phyloP scores from a whole-genome alignment of 2,113 vertebrate genomes.

The Passerina amoena region DNA sequence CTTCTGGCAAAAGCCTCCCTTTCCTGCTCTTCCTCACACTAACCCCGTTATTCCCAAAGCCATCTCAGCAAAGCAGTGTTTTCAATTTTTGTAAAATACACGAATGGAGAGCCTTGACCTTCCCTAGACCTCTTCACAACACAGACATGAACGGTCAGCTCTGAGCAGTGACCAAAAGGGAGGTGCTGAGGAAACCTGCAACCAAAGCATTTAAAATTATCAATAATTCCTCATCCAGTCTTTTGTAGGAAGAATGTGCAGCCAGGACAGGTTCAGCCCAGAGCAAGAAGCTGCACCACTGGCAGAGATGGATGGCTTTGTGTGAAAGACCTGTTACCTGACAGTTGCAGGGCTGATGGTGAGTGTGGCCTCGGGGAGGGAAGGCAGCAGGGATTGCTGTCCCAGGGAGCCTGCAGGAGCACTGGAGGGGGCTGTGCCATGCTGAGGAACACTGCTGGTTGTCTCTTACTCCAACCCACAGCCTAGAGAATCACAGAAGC shows the following conservation, averaged over 20 bases:
- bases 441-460: not conserved
- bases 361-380: accelerated
- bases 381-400: not conserved
- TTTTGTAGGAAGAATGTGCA: not conserved
- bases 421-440: not conserved
- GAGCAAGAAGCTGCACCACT: not conserved
- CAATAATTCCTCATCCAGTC: not conserved
- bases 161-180: not conserved
- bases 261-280: not conserved
- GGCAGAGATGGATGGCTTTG: not conserved
- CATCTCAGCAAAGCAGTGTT: not conserved
- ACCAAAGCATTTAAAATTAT: not conserved
- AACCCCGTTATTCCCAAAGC: not conserved
- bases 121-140: not conserved
- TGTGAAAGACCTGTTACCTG: not conserved
- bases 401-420: not conserved
- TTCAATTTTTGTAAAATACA: not conserved
- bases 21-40: not conserved
- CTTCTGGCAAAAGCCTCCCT: not conserved
- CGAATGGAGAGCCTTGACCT: not conserved
- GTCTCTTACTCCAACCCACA: not conserved
- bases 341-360: not conserved
- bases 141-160: not conserved
- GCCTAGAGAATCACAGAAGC: not conserved
- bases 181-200: not conserved